Evolutionary conservation across 1,140 invertebrate species (phyloP).

Genomic region (fruit fly (Drosophila melanogaster)): Release_6_plus_ISO1_MT NT_033777.3:13515001-13515500

Average conservation of each 20-base stretch:
- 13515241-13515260: conserved; percentile 33
- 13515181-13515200: conserved; percentile 56
- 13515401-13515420: not conserved
- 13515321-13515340: conserved; percentile 38
- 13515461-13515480: conserved; percentile 17
- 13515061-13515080: conserved; percentile 60
- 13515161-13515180: not conserved
- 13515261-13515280: conserved; percentile 50
- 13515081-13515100: conserved; percentile 62
- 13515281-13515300: conserved; percentile 11
- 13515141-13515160: not conserved
- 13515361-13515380: conserved; percentile 34
- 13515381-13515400: conserved; percentile 3
- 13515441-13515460: conserved; percentile 28
- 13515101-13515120: conserved; percentile 63
- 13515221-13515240: conserved; percentile 61
- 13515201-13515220: conserved; percentile 60
- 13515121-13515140: conserved; percentile 12
- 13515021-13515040: conserved; percentile 67
- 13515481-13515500: conserved; percentile 12
- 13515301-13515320: not conserved
- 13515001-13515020: conserved; percentile 21
- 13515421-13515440: conserved; percentile 2
- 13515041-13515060: conserved; percentile 49
- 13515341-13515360: conserved; percentile 43